Evolutionary conservation across 2,113 vertebrate genomes (phyloP), one percentile per base, ranked within the genome.

Genomic region (Istiophorus platypterus): DNA sequence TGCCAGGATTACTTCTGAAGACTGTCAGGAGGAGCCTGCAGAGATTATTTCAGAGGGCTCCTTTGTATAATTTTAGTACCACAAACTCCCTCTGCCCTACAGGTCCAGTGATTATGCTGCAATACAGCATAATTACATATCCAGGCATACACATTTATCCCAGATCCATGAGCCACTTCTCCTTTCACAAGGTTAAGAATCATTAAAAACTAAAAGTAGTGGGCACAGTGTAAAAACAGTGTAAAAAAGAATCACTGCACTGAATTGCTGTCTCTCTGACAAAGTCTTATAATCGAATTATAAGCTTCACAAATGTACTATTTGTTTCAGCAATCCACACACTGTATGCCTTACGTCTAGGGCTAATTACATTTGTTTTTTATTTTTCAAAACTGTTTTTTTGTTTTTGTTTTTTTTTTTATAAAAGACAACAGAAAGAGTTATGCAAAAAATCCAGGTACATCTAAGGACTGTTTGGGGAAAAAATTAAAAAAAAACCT

Each of bases 1-100:
- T 85, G 77, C 59, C 68, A 72, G 66, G 82, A 90, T 79, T 75
- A 85, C 49, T 41, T 80, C 75, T 80, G 81, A 88, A 42, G 51
- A 71, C 65, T 72, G 81, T 69, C 76, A 76, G 59, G 39, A 79
- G 61, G 37, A 85, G 65, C 58, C 67, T 82, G 73, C 70, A 75
- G 47, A 80, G 81, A 77, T 71, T 54, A 73, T 81, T 81, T 85
- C 74, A 54, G 29, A 66, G n/a, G 45, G 45, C 7, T 85, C 14
- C 4, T 81, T 76, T 85, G 49, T 71, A 56, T 52, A 77, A 27
- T 64, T 47, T 80, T 41, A 49, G 73, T 65, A 76, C 6, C 47
- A 27, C 41, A 78, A 34, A 52, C 42, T 77, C 42, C 51, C 65
- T 34, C 10, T 27, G 72, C 64, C 64, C 68, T 84, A 15, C 39